These are phyloP conservation scores for Uria lomvia DNA, from an alignment of 2,113 vertebrate genomes.

Conservation along the genomic window DNA sequence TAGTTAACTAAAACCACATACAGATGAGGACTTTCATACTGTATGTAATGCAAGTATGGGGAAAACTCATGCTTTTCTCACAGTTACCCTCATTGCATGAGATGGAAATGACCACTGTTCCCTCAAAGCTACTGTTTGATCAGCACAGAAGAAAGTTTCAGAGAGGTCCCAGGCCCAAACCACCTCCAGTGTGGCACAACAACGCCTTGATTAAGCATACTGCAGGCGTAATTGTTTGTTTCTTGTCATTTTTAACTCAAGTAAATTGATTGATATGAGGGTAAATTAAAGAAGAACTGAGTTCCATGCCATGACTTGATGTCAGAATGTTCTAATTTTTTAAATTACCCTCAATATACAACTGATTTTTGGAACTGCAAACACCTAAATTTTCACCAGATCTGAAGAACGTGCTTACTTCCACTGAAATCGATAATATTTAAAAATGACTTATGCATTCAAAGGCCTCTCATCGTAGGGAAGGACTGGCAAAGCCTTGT, in stretches of 20 bases:
- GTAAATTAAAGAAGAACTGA: neutral
- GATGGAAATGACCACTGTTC: neutral
- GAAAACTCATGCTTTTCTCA: neutral
- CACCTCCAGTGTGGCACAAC: accelerated
- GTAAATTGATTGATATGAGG: neutral
- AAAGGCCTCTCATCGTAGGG: neutral
- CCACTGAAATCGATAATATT: neutral
- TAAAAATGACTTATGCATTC: neutral
- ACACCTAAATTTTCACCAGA: neutral
- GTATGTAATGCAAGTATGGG: accelerated
- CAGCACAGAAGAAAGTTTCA: neutral
- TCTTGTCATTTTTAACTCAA: neutral
- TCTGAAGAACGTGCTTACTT: neutral
- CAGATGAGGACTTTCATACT: neutral
- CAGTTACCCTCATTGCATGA: accelerated
- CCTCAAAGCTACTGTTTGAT: neutral
- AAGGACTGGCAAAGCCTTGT: neutral
- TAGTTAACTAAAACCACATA: neutral
- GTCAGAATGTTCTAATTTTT: neutral
- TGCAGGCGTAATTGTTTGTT: neutral
- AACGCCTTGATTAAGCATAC: neutral
- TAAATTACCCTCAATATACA: neutral
- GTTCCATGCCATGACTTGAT: accelerated
- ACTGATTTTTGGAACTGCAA: neutral
- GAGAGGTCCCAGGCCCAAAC: neutral